Evolutionary conservation across 2,797 vertebrate genomes (phyloP).

Genomic region (Cossypha dichroa): DNA sequence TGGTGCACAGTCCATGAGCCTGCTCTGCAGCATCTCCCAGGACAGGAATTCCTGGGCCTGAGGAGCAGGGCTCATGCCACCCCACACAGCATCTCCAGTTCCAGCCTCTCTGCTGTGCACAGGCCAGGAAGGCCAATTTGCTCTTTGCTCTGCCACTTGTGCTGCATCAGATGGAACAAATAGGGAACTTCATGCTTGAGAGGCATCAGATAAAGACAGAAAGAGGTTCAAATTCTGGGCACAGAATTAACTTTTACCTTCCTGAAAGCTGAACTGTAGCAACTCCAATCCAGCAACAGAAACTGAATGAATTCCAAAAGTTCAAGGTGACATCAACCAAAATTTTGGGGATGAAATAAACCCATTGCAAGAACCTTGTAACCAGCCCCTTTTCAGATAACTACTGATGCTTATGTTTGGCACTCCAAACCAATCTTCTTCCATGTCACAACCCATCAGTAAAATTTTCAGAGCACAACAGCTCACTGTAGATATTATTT

Average conservation of each 20-base stretch:
- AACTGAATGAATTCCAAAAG: accelerated
- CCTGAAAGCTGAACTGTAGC: not conserved
- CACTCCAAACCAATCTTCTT: not conserved
- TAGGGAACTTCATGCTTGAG: slow-evolving; percentile 6
- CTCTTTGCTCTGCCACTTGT: not conserved
- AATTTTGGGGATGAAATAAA: not conserved
- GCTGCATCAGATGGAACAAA: not conserved
- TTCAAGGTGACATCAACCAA: not conserved
- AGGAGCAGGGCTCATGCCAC: not conserved
- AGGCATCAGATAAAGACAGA: slow-evolving; percentile 5
- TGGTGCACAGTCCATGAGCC: not conserved
- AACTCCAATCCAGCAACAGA: not conserved
- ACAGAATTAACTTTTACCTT: not conserved
- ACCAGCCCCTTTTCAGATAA: not conserved
- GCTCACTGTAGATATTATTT: not conserved
- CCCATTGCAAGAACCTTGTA: not conserved
- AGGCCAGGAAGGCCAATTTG: not conserved
- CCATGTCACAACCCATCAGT: not conserved
- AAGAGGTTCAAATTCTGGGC: not conserved
- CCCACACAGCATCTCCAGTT: not conserved
- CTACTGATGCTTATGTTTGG: not conserved
- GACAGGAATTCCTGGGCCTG: not conserved
- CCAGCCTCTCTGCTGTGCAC: not conserved
- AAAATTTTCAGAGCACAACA: not conserved
- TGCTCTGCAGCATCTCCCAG: not conserved